Evolutionary conservation across 2,113 vertebrate species (phyloP).

Genomic region (Stigmatopora argus): DNA sequence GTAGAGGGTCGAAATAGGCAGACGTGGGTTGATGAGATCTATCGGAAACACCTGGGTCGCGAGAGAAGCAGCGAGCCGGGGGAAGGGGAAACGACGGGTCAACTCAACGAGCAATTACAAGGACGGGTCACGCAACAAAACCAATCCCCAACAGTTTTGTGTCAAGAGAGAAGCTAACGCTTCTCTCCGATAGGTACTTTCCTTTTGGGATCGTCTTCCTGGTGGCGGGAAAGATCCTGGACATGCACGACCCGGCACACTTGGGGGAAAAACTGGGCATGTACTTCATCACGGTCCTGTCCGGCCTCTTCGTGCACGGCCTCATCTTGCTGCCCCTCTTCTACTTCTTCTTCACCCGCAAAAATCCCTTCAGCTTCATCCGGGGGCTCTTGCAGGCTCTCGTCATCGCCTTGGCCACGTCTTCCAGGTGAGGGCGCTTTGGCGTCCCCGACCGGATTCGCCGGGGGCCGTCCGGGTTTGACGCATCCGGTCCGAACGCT

Average conservation of each 20-base stretch:
- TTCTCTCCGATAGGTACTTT: constrained; percentile 77
- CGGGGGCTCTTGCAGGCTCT: constrained; percentile 81
- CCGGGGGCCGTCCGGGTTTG: too few relatives aligned
- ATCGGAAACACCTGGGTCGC: too few relatives aligned
- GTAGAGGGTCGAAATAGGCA: too few relatives aligned
- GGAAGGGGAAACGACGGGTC: too few relatives aligned
- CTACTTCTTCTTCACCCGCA: constrained; percentile 75
- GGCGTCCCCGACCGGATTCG: background rate
- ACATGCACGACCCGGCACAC: constrained; percentile 78
- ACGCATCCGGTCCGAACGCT: too few relatives aligned
- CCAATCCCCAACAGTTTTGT: too few relatives aligned
- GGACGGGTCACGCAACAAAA: too few relatives aligned
- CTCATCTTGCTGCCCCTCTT: constrained; percentile 77
- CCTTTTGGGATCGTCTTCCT: constrained; percentile 88
- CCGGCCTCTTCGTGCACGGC: constrained; percentile 76
- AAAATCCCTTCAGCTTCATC: constrained; percentile 80
- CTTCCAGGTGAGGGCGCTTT: constrained; percentile 45
- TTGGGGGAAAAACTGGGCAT: constrained; percentile 80
- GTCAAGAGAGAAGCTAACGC: too few relatives aligned
- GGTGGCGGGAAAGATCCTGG: constrained; percentile 84
- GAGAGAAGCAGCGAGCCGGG: too few relatives aligned
- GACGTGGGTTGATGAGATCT: too few relatives aligned
- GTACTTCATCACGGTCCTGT: constrained; percentile 79
- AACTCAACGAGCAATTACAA: too few relatives aligned
- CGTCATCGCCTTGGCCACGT: constrained; percentile 76